A percentile compares a stretch with the other conserved stretches of the same genome.
Conservation (phyloP, 2,888 invertebrate species). For the Ectemnius lituratus region DNA sequence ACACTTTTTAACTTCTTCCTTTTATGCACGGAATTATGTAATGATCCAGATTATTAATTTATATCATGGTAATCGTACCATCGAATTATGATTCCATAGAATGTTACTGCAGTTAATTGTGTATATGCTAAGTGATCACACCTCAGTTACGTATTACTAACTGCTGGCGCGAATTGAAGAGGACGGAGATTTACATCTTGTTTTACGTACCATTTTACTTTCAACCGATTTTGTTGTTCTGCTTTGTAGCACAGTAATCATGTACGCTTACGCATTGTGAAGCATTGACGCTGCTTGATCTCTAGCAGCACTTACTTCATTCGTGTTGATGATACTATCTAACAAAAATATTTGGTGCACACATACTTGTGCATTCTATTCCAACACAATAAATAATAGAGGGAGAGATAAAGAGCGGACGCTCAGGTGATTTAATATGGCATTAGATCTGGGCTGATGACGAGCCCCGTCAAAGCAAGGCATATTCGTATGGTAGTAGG, state of each 20-base stretch:
- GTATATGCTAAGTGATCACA: neutral
- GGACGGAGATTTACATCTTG: slow-evolving; percentile 24
- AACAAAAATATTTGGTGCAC: slow-evolving; percentile 22
- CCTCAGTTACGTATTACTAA: neutral
- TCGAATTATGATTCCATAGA: slow-evolving; percentile 24
- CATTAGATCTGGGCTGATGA: slow-evolving; percentile 62
- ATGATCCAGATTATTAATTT: slow-evolving; percentile 10
- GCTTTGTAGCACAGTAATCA: slow-evolving; percentile 45
- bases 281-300: slow-evolving; percentile 43
- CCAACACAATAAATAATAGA: neutral
- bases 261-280: slow-evolving; percentile 55
- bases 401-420: slow-evolving; percentile 24
- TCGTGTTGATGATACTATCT: slow-evolving; percentile 39
- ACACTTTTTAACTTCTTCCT: too few relatives aligned
- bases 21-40: too few relatives aligned
- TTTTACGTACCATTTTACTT: slow-evolving; percentile 32
- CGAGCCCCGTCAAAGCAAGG: slow-evolving; percentile 59
- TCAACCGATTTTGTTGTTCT: slow-evolving; percentile 28
- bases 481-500: slow-evolving; percentile 29
- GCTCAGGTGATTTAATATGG: slow-evolving; percentile 46
- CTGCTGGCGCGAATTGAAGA: slow-evolving; percentile 15
- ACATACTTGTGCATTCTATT: slow-evolving; percentile 27
- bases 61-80: slow-evolving; percentile 2
- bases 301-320: slow-evolving; percentile 47
- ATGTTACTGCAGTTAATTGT: neutral